phyloP scores from a whole-genome alignment of 2,113 vertebrate species.

The Tetrao urogallus region DNA sequence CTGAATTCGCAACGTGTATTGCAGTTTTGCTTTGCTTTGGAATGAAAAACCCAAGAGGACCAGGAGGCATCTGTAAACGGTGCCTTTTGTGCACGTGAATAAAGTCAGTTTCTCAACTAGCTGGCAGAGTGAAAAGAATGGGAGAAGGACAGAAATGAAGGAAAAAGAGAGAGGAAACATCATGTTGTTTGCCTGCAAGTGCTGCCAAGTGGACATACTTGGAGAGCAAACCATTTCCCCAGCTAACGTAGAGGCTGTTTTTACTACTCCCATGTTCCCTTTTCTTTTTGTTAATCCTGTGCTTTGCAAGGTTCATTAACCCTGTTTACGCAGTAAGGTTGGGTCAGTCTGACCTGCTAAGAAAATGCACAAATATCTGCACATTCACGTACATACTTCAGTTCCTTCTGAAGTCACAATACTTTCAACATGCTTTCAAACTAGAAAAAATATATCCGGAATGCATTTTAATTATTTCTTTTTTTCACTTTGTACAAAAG shows the following conservation, averaged over 20 bases:
- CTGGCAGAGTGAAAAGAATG: constrained; percentile 10
- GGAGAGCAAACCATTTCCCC: constrained; percentile 30
- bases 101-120: not conserved
- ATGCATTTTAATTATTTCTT: rapidly evolving
- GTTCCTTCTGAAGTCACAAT: not conserved
- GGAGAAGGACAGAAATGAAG: not conserved
- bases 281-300: constrained; percentile 37
- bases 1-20: not conserved
- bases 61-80: constrained; percentile 10
- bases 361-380: not conserved
- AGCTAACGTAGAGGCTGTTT: constrained; percentile 14
- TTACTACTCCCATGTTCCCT: constrained; percentile 1
- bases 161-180: not conserved
- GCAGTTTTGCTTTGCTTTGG: not conserved
- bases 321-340: constrained; percentile 43
- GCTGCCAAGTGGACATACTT: constrained; percentile 47
- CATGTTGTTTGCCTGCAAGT: not conserved
- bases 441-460: not conserved
- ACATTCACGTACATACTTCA: not conserved
- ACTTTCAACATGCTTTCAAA: not conserved
- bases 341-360: constrained; percentile 34
- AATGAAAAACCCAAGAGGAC: constrained; percentile 8
- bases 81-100: constrained; percentile 9
- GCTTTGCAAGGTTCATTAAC: constrained; percentile 64
- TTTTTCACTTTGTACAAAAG: not conserved